phyloP scores from a whole-genome alignment of 2,113 vertebrate species.

The Rhegmatorhina hoffmannsi region DNA sequence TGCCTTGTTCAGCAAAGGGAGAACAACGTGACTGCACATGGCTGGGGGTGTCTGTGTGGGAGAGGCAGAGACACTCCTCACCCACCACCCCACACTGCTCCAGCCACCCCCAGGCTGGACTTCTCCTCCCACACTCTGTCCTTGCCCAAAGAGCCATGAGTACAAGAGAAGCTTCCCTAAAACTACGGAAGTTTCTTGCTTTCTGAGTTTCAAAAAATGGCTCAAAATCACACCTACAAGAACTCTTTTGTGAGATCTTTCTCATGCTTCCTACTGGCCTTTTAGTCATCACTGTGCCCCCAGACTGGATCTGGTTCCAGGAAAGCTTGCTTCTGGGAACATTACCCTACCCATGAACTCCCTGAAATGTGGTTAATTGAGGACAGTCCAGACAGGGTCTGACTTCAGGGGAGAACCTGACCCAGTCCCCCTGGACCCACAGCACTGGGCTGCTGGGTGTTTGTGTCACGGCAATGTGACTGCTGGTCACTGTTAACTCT shows the following conservation, averaged over 20 bases:
- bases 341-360: neutral
- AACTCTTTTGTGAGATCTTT: neutral
- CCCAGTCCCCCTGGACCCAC: no score
- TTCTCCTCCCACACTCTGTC: fast-evolving
- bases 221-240: neutral
- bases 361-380: neutral
- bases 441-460: neutral
- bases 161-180: neutral
- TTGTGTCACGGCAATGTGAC: no score
- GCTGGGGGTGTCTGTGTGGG: neutral
- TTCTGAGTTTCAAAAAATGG: neutral
- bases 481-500: neutral
- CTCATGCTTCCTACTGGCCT: neutral
- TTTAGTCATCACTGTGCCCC: neutral
- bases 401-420: neutral
- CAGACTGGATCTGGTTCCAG: neutral
- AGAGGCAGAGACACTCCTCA: neutral
- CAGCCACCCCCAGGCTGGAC: neutral
- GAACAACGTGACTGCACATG: neutral
- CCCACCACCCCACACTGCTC: neutral
- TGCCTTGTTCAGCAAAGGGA: neutral
- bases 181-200: neutral
- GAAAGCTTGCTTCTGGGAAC: neutral
- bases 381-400: neutral
- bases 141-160: neutral